Evolutionary conservation across 1,140 invertebrate genomes (phyloP).

Genomic region (Bombus sylvicola): DNA sequence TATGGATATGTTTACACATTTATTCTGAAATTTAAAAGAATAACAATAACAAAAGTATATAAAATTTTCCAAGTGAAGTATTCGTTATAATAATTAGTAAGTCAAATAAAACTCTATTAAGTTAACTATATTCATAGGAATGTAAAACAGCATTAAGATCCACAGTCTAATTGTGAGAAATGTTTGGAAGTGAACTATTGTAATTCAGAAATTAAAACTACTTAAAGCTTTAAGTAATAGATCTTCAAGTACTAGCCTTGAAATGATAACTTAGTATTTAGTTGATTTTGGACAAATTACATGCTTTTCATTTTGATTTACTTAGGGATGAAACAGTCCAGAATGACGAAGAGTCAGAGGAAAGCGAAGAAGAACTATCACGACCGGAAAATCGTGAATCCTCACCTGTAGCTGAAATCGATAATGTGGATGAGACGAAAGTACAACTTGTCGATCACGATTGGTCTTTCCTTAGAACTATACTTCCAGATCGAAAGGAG

Average conservation of each 20-base stretch:
- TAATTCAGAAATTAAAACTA: neutral
- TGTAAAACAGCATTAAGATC: neutral
- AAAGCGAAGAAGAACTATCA: conserved; percentile 48
- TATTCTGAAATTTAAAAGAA: neutral
- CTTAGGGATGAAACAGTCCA: conserved; percentile 1
- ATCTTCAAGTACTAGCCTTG: neutral
- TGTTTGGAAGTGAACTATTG: neutral
- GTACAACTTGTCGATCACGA: conserved; percentile 64
- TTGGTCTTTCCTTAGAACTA: conserved; percentile 73
- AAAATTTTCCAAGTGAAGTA: neutral
- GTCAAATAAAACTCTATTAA: no score
- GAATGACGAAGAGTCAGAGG: conserved; percentile 20
- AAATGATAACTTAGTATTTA: neutral
- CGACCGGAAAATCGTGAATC: conserved; percentile 2
- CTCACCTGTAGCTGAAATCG: conserved; percentile 6
- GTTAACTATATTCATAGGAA: neutral
- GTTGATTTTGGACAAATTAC: neutral
- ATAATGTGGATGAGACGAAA: conserved; percentile 49
- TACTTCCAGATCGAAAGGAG: conserved; percentile 61
- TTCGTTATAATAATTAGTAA: neutral
- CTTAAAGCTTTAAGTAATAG: neutral
- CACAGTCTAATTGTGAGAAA: neutral
- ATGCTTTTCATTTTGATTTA: neutral
- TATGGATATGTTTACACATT: no score
- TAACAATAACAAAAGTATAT: no score